phyloP scores from a whole-genome alignment of 2,888 invertebrate genomes.

The Eupithecia dodoneata region DNA sequence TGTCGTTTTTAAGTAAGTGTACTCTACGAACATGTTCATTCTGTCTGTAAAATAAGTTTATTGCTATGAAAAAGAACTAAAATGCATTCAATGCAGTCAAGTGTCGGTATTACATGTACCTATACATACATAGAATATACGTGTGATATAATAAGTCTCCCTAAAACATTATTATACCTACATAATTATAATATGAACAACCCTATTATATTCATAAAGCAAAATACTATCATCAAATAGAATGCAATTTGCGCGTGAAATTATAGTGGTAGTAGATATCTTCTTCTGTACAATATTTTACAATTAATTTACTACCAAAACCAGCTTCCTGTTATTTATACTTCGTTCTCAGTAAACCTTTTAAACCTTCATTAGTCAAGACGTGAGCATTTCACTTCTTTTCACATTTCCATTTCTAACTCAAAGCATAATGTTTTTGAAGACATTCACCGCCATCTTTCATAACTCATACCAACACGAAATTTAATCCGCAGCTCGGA shows the following conservation, averaged over 20 bases:
- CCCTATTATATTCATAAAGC: no score
- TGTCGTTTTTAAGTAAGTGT: neutral
- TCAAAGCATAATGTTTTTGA: neutral
- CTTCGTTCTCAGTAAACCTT: neutral
- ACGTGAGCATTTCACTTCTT: neutral
- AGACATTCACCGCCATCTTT: constrained; percentile 23
- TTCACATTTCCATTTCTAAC: neutral
- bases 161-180: no score
- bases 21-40: neutral
- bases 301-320: neutral
- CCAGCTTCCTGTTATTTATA: neutral
- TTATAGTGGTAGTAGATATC: neutral
- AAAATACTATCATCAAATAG: neutral
- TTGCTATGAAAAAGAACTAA: neutral
- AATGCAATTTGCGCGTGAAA: neutral
- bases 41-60: neutral
- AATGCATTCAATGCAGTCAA: neutral
- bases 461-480: constrained; percentile 51
- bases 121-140: no score
- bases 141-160: no score
- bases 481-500: constrained; percentile 61
- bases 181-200: no score
- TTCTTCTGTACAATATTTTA: no score
- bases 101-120: no score
- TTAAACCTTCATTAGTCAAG: neutral